These are phyloP conservation scores for Sesia bembeciformis DNA, from an alignment of 2,888 invertebrate species.

Conservation along the genomic window DNA sequence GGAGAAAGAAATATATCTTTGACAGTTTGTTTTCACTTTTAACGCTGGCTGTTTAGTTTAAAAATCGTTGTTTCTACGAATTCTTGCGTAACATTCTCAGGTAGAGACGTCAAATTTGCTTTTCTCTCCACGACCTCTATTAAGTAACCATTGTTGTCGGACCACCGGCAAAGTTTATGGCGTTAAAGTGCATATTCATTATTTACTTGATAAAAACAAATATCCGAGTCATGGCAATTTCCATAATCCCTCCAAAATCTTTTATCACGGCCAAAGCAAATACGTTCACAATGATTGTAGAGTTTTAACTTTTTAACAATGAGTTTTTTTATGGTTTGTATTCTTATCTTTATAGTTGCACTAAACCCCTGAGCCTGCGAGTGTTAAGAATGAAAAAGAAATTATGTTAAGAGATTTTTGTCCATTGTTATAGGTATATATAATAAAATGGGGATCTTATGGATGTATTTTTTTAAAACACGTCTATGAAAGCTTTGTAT, in stretches of 20 bases:
- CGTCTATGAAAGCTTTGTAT: too few relatives aligned
- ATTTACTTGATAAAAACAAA: constrained; percentile 34
- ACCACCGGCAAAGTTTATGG: constrained; percentile 33
- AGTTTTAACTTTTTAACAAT: constrained; percentile 14
- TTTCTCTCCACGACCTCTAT: constrained; percentile 13
- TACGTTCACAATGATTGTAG: constrained; percentile 5
- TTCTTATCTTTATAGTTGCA: too few relatives aligned
- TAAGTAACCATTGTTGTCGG: constrained; percentile 8
- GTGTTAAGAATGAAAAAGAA: too few relatives aligned
- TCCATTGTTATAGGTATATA: too few relatives aligned
- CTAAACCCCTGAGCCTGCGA: too few relatives aligned
- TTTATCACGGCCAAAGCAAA: constrained; percentile 8
- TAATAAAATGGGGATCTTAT: too few relatives aligned
- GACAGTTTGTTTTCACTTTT: too few relatives aligned
- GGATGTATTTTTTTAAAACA: too few relatives aligned
- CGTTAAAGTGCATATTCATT: constrained; percentile 32
- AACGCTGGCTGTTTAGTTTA: not conserved
- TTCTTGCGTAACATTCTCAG: constrained; percentile 19
- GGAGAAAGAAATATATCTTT: too few relatives aligned
- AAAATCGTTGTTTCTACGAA: not conserved
- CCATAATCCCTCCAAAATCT: constrained; percentile 21
- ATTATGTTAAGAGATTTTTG: too few relatives aligned
- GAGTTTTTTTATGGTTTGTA: not conserved
- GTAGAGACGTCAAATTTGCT: constrained; percentile 12
- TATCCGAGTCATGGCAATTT: constrained; percentile 35